phyloP scores from a whole-genome alignment of 2,888 invertebrate genomes.

The Conomelus anceps region DNA sequence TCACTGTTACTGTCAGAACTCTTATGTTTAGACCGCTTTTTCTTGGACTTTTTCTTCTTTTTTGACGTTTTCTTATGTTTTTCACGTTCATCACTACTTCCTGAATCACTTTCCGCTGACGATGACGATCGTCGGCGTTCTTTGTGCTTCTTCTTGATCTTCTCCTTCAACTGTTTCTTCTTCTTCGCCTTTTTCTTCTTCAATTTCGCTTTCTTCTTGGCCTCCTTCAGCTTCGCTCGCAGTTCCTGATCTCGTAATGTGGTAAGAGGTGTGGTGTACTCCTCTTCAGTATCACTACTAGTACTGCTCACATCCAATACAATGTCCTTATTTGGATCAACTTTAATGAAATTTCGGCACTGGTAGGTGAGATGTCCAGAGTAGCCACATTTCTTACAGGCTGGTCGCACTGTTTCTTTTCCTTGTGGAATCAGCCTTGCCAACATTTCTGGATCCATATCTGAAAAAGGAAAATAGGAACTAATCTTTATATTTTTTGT shows the following conservation, averaged over 20 bases:
- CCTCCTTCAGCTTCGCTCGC: constrained; percentile 58
- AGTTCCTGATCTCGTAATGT: constrained; percentile 71
- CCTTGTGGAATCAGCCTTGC: constrained; percentile 53
- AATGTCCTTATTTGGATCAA: constrained; percentile 88
- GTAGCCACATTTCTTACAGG: constrained; percentile 93
- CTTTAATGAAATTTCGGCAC: constrained; percentile 87
- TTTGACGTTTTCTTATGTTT: constrained; percentile 41
- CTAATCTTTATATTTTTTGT: background rate
- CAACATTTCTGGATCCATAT: constrained; percentile 45
- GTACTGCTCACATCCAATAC: constrained; percentile 91
- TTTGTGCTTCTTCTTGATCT: constrained; percentile 42
- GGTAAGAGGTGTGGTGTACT: constrained; percentile 77
- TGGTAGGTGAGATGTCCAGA: constrained; percentile 94
- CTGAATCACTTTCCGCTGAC: constrained; percentile 37
- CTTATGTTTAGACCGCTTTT: constrained; percentile 21
- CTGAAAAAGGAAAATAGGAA: background rate
- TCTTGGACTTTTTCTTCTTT: constrained; percentile 40
- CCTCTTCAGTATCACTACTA: constrained; percentile 77
- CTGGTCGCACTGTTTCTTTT: constrained; percentile 70
- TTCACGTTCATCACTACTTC: constrained; percentile 28
- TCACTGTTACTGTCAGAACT: constrained; percentile 24
- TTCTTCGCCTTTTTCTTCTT: constrained; percentile 41
- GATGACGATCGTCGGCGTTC: constrained; percentile 35
- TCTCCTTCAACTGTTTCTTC: constrained; percentile 38
- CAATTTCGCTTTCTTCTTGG: constrained; percentile 53